A percentile compares a stretch with the other conserved stretches of the same genome.
These are phyloP conservation scores for Molorchus minor DNA, from an alignment of 2,888 invertebrate genomes.

Conservation along the genomic window DNA sequence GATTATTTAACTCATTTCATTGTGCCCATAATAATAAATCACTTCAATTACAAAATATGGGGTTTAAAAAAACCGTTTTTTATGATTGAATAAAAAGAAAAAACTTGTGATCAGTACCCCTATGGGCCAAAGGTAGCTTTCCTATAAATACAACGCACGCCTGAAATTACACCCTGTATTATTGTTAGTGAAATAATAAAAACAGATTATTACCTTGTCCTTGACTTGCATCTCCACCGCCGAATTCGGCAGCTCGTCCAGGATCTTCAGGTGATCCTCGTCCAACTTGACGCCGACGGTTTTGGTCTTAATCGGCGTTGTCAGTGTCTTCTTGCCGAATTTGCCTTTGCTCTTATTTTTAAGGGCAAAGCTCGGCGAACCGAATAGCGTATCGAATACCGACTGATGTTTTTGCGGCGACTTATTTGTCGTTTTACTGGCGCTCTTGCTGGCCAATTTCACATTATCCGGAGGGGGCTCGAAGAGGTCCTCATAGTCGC, in stretches of 20 bases:
- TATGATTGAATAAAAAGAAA: too few species aligned
- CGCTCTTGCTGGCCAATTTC: conserved; percentile 43
- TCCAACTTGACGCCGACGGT: conserved; percentile 79
- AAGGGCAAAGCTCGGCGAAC: conserved; percentile 63
- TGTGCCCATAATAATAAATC: too few species aligned
- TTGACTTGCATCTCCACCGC: conserved; percentile 95
- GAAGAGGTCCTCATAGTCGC: conserved; percentile 87
- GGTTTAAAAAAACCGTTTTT: too few species aligned
- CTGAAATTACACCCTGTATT: too few species aligned
- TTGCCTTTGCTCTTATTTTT: conserved; percentile 52
- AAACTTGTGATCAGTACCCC: too few species aligned
- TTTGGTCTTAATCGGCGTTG: conserved; percentile 65
- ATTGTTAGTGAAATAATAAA: too few species aligned
- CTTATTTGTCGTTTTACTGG: conserved; percentile 46
- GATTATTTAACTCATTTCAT: too few species aligned
- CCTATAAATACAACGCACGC: too few species aligned
- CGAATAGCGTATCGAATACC: conserved; percentile 73
- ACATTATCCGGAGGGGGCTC: conserved; percentile 72
- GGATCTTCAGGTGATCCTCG: conserved; percentile 81
- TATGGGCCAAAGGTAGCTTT: too few species aligned
- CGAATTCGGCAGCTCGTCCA: conserved; percentile 91
- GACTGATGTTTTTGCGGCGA: conserved; percentile 58
- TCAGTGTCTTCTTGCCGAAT: conserved; percentile 53
- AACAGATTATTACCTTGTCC: conserved; percentile 92
- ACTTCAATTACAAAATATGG: too few species aligned